Base-by-base conservation (phyloP, 2,888 invertebrate genomes). In the Rambutsinella grinnellia region DNA sequence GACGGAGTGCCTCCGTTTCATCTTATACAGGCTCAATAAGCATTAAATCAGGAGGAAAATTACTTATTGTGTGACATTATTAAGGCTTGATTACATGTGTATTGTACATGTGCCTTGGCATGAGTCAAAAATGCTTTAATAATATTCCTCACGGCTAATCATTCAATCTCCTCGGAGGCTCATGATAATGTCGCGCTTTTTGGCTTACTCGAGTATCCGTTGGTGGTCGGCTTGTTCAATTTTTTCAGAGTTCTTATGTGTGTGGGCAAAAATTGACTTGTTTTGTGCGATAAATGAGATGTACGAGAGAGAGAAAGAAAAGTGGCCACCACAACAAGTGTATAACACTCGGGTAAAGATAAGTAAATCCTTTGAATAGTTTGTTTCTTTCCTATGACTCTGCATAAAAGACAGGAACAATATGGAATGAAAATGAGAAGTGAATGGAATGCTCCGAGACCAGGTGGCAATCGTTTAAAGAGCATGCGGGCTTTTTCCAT, bases 1-100 rank as follows among this genome's bases (percentile, higher is more conserved):
- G n/a, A 5, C 51, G 23, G 49, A 49, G 49, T 23, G 54, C 51
- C 36, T 53, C 54, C 24, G 54, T 63, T 63, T 72, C 58, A 58
- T 28, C 58, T 27, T 53, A 72, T 72, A 65, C 65, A 72, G 60
- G 65, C 71, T 72, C 65, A 74, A 74, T 74, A 67, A 67, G 74
- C 74, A 74, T 75, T 75, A 75, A 75, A 75, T 75, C 75, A 75
- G 75, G 75, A 75, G 75, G 75, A 75, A 75, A 75, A 75, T 75
- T 75, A 75, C 75, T 75, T 68, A 68, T 75, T 75, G 75, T 75
- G 75, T 68, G 68, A 75, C 75, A 75, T 75, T 74, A 74, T 74
- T 68, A 68, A 75, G 63, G 68, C 68, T 75, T 75, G 75, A 75
- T 75, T 75, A 75, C 75, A 65, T 54, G 72, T 60, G 72, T 60